Evolutionary conservation across 2,797 vertebrate species (phyloP).

Genomic region (Ceryle rudis): DNA sequence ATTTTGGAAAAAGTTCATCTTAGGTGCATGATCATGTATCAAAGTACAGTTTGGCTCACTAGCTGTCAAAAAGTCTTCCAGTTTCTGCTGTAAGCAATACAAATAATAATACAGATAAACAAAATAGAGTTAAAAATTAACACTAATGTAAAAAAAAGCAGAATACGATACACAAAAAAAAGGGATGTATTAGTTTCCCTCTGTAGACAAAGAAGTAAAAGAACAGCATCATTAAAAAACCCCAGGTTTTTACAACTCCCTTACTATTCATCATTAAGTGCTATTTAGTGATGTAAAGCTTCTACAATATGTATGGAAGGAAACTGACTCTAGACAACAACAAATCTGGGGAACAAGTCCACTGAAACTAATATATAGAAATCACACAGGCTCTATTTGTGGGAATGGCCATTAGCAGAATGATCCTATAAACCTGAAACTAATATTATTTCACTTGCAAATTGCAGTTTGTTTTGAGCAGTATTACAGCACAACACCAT

Average conservation of each 20-base stretch:
- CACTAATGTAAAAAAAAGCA: neutral
- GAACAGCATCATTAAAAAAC: neutral
- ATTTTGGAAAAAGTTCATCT: neutral
- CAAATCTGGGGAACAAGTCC: neutral
- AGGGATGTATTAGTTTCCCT: neutral
- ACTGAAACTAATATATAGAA: neutral
- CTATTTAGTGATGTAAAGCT: neutral
- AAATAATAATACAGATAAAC: neutral
- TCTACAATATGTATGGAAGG: neutral
- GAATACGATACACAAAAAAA: neutral
- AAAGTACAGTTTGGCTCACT: neutral
- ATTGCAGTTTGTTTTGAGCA: neutral
- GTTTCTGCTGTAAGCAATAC: neutral
- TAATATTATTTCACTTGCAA: neutral
- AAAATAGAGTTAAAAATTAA: neutral
- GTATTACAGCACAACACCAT: neutral
- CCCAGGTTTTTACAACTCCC: neutral
- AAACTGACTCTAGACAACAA: neutral
- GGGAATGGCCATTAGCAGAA: neutral
- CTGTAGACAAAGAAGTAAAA: neutral
- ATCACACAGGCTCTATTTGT: neutral
- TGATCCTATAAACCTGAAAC: neutral
- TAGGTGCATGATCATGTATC: neutral
- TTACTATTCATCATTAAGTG: neutral
- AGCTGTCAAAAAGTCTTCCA: neutral